Base-by-base conservation (phyloP, 1,140 invertebrate genomes). In the Diploscapter pachys region DNA sequence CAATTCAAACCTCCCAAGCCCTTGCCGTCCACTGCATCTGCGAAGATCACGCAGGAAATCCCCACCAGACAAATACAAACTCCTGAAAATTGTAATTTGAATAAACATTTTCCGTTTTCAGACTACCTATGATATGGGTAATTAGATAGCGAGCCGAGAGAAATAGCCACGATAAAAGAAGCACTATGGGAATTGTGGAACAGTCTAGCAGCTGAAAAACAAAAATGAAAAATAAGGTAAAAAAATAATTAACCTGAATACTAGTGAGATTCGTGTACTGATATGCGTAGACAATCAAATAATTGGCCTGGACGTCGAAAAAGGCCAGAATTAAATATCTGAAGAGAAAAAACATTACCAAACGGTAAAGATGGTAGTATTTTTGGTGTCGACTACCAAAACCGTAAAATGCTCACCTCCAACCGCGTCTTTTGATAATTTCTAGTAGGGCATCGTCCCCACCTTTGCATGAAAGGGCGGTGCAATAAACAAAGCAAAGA, bases 251-350 rank as follows among this genome's bases (percentile, higher is more conserved):
- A 63, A 88, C 87, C 84, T 89, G 88, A 51, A 89, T 87, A 79
- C 86, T 88, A 5, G 88, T 89, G 4, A 89, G 82, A 54, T 87
- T 87, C 1, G 88, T 89, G 77, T 86, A 89, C 77, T 90, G 89
- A 87, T 92, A 92, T 3, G 91, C 91, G 69, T 90, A 90, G 48
- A 91, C 90, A 69, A 92, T 88, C 71, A 92, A 85, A 73, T 90
- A 92, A 85, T 92, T 92, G 49, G 91, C 91, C 86, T 92, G 90
- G 4, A 94, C 92, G 86, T 94, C 93, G 73, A 91, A 89, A n/a
- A 91, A 79, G 3, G 91, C 90, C 48, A 92, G 86, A 52, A 92
- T 82, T 67, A 92, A 87, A 86, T 93, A 92, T 31, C 31, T 31
- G 31, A 31, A 31, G 31, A 31, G 31, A 31, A 64, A 5, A 64